These are phyloP conservation scores for Ceratothoa steindachneri DNA, from an alignment of 2,888 invertebrate genomes.

Conservation along the genomic window DNA sequence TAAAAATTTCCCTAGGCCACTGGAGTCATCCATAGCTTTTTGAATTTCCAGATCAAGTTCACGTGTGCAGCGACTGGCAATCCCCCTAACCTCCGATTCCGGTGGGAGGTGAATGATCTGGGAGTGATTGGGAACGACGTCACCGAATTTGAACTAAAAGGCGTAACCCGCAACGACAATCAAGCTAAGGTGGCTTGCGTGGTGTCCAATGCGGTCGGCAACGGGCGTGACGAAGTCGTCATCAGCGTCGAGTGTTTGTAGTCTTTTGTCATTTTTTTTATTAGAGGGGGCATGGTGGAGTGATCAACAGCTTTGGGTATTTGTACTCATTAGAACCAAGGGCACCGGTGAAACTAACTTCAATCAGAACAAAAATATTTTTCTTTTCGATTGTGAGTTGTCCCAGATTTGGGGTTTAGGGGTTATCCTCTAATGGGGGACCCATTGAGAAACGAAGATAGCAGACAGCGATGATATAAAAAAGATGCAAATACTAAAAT, in stretches of 20 bases:
- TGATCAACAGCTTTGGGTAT: not conserved
- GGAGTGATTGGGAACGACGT: conserved; percentile 42
- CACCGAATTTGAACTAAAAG: conserved; percentile 20
- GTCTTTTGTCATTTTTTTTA: too few species aligned
- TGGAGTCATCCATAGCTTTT: too few species aligned
- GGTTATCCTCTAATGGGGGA: too few species aligned
- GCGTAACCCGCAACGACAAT: conserved; percentile 25
- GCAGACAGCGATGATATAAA: too few species aligned
- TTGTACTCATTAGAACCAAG: too few species aligned
- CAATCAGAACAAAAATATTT: too few species aligned
- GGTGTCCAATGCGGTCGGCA: conserved; percentile 42
- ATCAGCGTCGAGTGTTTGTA: conserved; percentile 41
- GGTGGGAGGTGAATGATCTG: conserved; percentile 45
- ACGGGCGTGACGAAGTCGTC: conserved; percentile 24
- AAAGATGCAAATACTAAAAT: too few species aligned
- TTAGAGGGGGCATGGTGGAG: not conserved
- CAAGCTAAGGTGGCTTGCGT: conserved; percentile 34
- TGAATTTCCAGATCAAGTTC: conserved; percentile 42
- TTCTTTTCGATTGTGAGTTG: too few species aligned
- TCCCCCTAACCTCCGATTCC: conserved; percentile 33
- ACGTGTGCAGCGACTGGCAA: conserved; percentile 35
- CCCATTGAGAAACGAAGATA: too few species aligned
- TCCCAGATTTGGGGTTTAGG: too few species aligned
- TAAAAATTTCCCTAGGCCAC: too few species aligned
- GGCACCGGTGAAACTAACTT: too few species aligned